These are phyloP conservation scores for Sebastes hubbsi DNA, from an alignment of 2,797 vertebrate species.

Conservation along the genomic window DNA sequence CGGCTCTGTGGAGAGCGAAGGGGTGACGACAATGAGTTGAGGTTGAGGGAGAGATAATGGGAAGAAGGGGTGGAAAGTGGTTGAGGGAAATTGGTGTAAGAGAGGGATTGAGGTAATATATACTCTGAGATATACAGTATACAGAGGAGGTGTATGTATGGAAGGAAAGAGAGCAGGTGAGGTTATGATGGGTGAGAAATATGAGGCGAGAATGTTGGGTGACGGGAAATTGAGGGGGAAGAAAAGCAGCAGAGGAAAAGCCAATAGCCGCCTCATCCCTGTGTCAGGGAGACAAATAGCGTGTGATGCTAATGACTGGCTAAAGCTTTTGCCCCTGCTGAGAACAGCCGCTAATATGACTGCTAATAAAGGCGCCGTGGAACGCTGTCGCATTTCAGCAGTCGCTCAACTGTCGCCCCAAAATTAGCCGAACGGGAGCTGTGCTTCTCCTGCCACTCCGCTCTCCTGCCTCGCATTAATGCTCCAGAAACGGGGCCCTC, in stretches of 20 bases:
- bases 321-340: constrained; percentile 78
- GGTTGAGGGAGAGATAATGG: not conserved
- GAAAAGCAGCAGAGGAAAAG: constrained; percentile 27
- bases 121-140: constrained; percentile 1
- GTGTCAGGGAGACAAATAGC: constrained; percentile 74
- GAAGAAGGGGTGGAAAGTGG: constrained; percentile 6
- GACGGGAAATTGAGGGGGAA: constrained; percentile 12
- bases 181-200: constrained; percentile 34
- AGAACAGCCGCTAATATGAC: constrained; percentile 79
- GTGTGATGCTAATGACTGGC: constrained; percentile 78
- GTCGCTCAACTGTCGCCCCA: constrained; percentile 74
- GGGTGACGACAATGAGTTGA: constrained; percentile 45
- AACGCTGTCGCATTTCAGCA: constrained; percentile 71
- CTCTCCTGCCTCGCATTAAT: constrained; percentile 43
- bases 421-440: constrained; percentile 72
- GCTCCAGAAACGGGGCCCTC: constrained; percentile 42
- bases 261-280: constrained; percentile 51
- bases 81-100: constrained; percentile 25
- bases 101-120: constrained; percentile 17
- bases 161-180: constrained; percentile 28
- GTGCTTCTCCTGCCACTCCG: constrained; percentile 33
- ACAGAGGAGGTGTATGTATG: not conserved
- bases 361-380: constrained; percentile 77
- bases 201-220: constrained; percentile 20
- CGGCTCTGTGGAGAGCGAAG: constrained; percentile 38